phyloP scores from a whole-genome alignment of 2,888 invertebrate species.

The Polydrusus pterygomalis region DNA sequence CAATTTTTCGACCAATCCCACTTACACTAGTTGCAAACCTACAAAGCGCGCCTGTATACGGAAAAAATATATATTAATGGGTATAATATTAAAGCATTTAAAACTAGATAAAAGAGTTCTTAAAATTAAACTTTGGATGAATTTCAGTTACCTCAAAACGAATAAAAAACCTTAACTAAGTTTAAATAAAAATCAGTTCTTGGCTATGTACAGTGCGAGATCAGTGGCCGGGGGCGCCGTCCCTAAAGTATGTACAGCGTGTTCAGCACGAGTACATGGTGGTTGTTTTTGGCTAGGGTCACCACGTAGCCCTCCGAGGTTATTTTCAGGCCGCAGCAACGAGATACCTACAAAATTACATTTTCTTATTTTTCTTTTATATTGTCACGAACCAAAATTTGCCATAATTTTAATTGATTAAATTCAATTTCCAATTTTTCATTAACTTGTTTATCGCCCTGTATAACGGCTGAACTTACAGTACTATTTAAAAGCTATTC shows the following conservation, averaged over 20 bases:
- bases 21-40: neutral
- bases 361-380: neutral
- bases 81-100: constrained; percentile 33
- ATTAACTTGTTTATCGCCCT: too few species aligned
- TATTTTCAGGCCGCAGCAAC: constrained; percentile 98
- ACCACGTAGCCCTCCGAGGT: constrained; percentile 97
- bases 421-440: too few species aligned
- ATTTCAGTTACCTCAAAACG: constrained; percentile 58
- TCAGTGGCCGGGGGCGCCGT: constrained; percentile 64
- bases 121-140: constrained; percentile 60
- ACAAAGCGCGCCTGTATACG: constrained; percentile 17
- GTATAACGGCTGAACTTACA: too few species aligned
- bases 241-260: constrained; percentile 93
- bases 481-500: too few species aligned
- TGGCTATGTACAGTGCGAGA: constrained; percentile 71
- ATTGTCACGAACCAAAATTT: too few species aligned
- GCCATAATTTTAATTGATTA: too few species aligned
- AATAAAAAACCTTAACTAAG: constrained; percentile 55
- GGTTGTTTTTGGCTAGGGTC: constrained; percentile 98
- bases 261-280: constrained; percentile 97
- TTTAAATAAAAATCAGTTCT: constrained; percentile 70
- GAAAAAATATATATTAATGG: constrained; percentile 30
- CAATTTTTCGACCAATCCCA: neutral
- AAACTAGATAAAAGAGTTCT: constrained; percentile 47
- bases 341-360: constrained; percentile 85